Base-by-base conservation (phyloP, 2,797 vertebrate genomes). In the Argyrosomus regius region DNA sequence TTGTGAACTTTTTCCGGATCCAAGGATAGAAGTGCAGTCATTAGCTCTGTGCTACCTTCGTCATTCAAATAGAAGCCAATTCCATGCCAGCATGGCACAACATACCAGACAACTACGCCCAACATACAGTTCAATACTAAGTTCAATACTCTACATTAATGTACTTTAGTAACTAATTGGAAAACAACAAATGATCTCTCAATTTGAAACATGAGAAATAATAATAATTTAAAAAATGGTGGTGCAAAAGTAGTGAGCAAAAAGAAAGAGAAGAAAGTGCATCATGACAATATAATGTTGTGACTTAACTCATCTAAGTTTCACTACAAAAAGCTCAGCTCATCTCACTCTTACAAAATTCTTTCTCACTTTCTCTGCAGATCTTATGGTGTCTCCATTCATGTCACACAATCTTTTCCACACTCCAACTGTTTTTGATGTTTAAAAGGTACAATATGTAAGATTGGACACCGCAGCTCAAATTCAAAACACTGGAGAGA, bases 31-130 rank as follows among this genome's bases (percentile, higher is more conserved):
- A 65, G 43, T n/a, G 17, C 22, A 41, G 31, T 52, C n/a, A 66
- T 66, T 18, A 43, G 48, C 56, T 76, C 24, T 13, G 46, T 59
- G 56, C 41, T 41, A 58, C 14, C 28, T 20, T 39, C 60, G 54
- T 48, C 53, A 39, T 14, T 64, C 6, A 1, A 12, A 66, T n/a
- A 28, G 49, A 63, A 48, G 61, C 53, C 20, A 59, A 59, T 52
- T 26, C 12, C 26, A 16, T 31, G 17, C 22, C 53, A 50, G 11
- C 17, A 18, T 24, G 10, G 16, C n/a, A n/a, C 35, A 49, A 46
- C 24, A 35, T 20, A 26, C 20, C 11, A 65, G 26, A 31, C 8
- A 73, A 12, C 26, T 18, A 45, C 18, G 18, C 46, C 31, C 8
- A 22, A 22, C 18, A 66, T 5, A 50, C 22, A 6, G 7, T 11